phyloP scores from a whole-genome alignment of 2,888 invertebrate species.

The Coleophora deauratella region DNA sequence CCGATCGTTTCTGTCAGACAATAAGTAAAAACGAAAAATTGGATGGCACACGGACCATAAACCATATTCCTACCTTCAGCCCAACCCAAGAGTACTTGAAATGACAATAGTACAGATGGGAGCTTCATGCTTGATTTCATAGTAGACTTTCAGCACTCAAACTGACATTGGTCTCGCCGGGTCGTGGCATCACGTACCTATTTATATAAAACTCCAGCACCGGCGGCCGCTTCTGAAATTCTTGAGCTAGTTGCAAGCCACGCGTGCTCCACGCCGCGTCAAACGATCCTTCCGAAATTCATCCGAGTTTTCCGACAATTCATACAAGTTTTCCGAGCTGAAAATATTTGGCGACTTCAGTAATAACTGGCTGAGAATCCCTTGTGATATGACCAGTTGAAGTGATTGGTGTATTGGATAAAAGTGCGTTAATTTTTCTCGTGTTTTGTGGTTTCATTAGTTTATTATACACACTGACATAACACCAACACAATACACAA shows the following conservation, averaged over 20 bases:
- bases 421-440: conserved; percentile 41
- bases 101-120: too few species aligned
- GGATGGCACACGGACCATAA: too few species aligned
- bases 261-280: conserved; percentile 45
- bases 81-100: too few species aligned
- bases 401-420: conserved; percentile 32
- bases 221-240: conserved; percentile 57
- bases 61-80: too few species aligned
- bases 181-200: conserved; percentile 47
- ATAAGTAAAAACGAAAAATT: too few species aligned
- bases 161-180: conserved; percentile 12
- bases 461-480: conserved; percentile 24
- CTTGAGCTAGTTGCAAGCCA: conserved; percentile 53
- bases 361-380: conserved; percentile 6
- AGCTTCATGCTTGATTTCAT: too few species aligned
- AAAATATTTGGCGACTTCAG: conserved; percentile 14
- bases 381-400: conserved; percentile 36
- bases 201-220: conserved; percentile 76
- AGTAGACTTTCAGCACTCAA: too few species aligned
- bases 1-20: too few species aligned
- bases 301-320: conserved; percentile 14
- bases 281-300: conserved; percentile 13
- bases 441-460: conserved; percentile 22
- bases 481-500: too few species aligned
- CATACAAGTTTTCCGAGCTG: conserved; percentile 13